A percentile compares a stretch with the other conserved stretches of the same genome.
These are phyloP conservation scores for Pocillopora grandis DNA, from an alignment of 92 coral and sea anemone species.

Conservation along the genomic window DNA sequence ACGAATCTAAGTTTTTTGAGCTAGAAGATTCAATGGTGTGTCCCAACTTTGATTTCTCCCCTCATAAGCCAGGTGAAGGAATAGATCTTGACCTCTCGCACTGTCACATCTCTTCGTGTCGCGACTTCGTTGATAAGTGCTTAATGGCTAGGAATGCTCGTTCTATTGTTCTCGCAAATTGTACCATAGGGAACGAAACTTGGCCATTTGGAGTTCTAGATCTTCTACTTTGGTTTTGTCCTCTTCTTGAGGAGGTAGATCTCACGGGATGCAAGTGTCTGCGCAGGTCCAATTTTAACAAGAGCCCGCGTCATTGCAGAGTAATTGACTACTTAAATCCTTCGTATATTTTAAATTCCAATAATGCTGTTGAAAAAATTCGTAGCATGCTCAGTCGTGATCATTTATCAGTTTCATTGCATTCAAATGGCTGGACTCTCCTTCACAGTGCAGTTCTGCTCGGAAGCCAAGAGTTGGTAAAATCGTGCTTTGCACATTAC, in stretches of 20 bases:
- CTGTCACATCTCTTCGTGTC: neutral
- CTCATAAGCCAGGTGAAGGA: neutral
- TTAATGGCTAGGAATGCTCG: neutral
- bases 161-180: neutral
- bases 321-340: constrained; percentile 14
- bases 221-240: constrained; percentile 26
- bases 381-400: neutral
- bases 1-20: neutral
- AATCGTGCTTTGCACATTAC: neutral
- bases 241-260: neutral
- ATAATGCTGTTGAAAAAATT: neutral
- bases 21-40: neutral
- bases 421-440: constrained; percentile 1
- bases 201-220: constrained; percentile 14
- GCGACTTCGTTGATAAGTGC: neutral
- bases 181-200: neutral
- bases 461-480: neutral
- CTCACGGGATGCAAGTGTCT: neutral
- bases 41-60: neutral
- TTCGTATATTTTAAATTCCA: neutral
- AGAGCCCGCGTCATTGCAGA: neutral
- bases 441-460: constrained; percentile 10
- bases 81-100: constrained; percentile 14
- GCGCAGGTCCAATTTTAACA: neutral
- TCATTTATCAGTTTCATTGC: neutral